These are phyloP conservation scores for Onthophagus sagittarius DNA, from an alignment of 2,888 invertebrate species.

Conservation along the genomic window DNA sequence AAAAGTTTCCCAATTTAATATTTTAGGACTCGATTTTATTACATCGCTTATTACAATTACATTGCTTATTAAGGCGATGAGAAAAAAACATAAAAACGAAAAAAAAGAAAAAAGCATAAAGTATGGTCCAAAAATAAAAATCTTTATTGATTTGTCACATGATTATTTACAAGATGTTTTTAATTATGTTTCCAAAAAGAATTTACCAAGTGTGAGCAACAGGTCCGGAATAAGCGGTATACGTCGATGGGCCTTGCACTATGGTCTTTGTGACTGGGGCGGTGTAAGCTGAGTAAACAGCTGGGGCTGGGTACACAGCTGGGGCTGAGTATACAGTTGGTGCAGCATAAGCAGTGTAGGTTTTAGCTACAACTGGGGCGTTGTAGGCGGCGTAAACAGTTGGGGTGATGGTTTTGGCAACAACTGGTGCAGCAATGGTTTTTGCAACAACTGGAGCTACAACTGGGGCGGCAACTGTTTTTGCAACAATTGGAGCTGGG, in stretches of 20 bases:
- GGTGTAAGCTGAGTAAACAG: constrained; percentile 21
- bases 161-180: background rate
- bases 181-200: background rate
- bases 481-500: constrained; percentile 39
- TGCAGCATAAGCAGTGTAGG: constrained; percentile 23
- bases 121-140: background rate
- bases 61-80: no score
- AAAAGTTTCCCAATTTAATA: constrained; percentile 47
- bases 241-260: constrained; percentile 18
- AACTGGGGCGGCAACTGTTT: constrained; percentile 27
- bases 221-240: constrained; percentile 24
- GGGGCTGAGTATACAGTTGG: constrained; percentile 21
- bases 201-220: constrained; percentile 18
- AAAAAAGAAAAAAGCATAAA: no score
- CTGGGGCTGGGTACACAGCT: constrained; percentile 19
- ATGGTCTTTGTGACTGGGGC: constrained; percentile 20
- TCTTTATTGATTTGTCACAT: background rate
- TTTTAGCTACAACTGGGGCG: constrained; percentile 25
- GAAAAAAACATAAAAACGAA: no score
- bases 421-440: constrained; percentile 40
- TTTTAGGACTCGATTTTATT: background rate
- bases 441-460: constrained; percentile 32
- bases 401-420: constrained; percentile 36
- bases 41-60: no score
- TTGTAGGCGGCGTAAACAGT: constrained; percentile 19